Evolutionary conservation across 2,113 vertebrate genomes (phyloP).

Genomic region (Rhinolophus sinicus): DNA sequence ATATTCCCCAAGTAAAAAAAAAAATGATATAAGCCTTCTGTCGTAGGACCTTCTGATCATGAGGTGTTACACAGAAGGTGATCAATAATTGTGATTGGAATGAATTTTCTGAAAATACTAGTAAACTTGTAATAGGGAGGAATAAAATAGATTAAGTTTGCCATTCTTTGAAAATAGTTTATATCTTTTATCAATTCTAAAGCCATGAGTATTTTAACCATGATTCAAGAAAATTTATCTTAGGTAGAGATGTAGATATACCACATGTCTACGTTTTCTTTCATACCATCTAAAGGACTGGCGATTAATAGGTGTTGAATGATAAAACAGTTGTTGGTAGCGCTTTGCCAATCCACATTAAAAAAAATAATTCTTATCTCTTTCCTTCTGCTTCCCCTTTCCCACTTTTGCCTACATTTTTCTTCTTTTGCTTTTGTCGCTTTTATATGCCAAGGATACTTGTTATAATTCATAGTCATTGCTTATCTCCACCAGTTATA

Average conservation of each 20-base stretch:
- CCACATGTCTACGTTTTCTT: background rate
- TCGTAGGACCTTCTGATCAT: background rate
- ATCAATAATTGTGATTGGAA: background rate
- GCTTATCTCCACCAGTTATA: background rate
- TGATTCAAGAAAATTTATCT: background rate
- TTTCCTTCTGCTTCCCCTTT: background rate
- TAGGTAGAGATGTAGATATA: background rate
- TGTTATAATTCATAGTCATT: background rate
- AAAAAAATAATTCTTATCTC: background rate
- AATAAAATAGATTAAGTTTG: background rate
- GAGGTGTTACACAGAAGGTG: background rate
- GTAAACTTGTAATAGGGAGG: background rate
- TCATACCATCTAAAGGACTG: background rate
- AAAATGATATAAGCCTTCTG: background rate
- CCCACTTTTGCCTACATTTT: background rate
- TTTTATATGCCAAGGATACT: background rate
- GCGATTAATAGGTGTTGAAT: background rate
- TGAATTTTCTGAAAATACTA: constrained; percentile 22
- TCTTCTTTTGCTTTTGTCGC: background rate
- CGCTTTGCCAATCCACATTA: background rate
- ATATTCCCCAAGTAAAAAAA: background rate
- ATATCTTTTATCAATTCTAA: constrained; percentile 27
- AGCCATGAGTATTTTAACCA: background rate
- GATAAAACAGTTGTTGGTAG: background rate
- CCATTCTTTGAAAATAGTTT: constrained; percentile 46